Conservation (phyloP, 2,113 vertebrate species). For the Bufo bufo region DNA sequence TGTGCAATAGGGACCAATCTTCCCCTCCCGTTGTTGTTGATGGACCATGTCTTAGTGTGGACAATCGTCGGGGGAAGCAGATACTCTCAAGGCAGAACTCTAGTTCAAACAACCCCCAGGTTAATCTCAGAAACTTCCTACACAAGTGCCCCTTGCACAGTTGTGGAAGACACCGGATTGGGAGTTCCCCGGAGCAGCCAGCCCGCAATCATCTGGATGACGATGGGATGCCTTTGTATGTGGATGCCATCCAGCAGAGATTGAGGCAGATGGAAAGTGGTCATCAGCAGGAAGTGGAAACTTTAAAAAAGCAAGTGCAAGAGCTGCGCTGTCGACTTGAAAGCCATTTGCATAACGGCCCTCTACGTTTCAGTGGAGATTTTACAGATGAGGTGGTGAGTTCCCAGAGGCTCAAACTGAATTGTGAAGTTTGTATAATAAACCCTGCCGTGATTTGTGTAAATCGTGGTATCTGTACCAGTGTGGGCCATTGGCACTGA, state of each 20-base stretch:
- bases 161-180: constrained; percentile 65
- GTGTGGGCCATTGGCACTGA: neutral
- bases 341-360: constrained; percentile 81
- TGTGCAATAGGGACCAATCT: constrained; percentile 79
- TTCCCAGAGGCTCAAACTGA: constrained; percentile 30
- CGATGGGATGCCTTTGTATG: constrained; percentile 89
- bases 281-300: constrained; percentile 94
- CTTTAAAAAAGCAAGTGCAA: constrained; percentile 93
- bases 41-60: constrained; percentile 74
- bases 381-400: constrained; percentile 92
- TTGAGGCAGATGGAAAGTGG: constrained; percentile 93
- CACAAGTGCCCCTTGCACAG: constrained; percentile 77
- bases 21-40: constrained; percentile 63
- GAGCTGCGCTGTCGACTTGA: constrained; percentile 92
- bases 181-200: constrained; percentile 85
- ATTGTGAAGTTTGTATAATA: neutral
- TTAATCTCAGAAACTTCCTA: constrained; percentile 76
- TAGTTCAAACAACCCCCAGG: constrained; percentile 79
- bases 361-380: constrained; percentile 85
- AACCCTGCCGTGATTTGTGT: neutral
- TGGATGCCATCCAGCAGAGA: constrained; percentile 88
- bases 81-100: constrained; percentile 86
- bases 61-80: constrained; percentile 68
- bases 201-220: constrained; percentile 89
- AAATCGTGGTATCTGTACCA: neutral